Conservation (phyloP, 2,888 invertebrate genomes). For the Eilema caniola region DNA sequence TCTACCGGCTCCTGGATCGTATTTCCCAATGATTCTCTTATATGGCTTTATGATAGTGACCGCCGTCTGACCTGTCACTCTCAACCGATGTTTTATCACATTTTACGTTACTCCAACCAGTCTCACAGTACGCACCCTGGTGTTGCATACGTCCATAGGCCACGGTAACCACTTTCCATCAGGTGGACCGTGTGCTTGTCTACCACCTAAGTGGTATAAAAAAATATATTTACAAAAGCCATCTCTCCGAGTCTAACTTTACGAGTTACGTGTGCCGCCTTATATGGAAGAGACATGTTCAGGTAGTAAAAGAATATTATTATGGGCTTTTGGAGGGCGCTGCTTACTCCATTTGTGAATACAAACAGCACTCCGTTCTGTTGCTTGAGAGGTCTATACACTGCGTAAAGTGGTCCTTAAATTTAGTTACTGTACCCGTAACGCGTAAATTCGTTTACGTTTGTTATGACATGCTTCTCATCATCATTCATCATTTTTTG, state of each 20-base stretch:
- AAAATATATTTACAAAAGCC: no score
- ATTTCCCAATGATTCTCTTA: background rate
- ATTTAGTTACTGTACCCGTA: background rate
- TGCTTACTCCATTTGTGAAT: constrained; percentile 6
- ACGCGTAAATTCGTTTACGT: background rate
- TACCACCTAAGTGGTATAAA: no score
- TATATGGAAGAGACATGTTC: constrained; percentile 34
- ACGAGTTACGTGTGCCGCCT: constrained; percentile 13
- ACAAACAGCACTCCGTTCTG: constrained; percentile 8
- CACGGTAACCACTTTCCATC: no score
- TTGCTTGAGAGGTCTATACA: background rate
- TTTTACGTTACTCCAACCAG: no score
- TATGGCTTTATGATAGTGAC: no score
- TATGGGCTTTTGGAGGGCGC: constrained; percentile 7
- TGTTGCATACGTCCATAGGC: no score
- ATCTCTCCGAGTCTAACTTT: background rate
- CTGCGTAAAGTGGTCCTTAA: background rate
- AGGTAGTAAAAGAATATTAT: constrained; percentile 19
- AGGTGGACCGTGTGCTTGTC: no score
- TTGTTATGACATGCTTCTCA: background rate
- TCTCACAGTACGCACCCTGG: no score
- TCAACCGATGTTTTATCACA: no score
- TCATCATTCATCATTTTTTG: background rate
- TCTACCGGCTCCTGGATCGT: no score
- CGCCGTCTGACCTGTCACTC: no score